Evolutionary conservation across 2,888 invertebrate genomes (phyloP), one percentile per base, ranked within the genome.

Genomic region (Theristus sp.): DNA sequence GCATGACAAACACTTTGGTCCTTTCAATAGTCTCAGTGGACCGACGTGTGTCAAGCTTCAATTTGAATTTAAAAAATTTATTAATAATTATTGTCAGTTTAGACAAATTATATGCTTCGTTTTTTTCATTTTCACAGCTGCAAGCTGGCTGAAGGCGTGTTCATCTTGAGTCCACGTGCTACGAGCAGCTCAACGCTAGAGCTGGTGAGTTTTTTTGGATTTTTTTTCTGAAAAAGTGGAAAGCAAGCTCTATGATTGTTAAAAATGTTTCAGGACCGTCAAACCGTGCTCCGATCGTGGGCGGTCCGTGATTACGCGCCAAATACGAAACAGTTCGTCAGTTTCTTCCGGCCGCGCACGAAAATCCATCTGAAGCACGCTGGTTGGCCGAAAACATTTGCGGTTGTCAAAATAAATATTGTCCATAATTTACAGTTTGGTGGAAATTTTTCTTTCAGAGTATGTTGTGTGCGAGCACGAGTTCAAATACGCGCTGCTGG

Each of bases 401-500:
- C n/a, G n/a, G n/a, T n/a, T n/a, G n/a, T n/a, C n/a, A n/a, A n/a
- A n/a, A n/a, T n/a, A n/a, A n/a, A n/a, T n/a, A n/a, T n/a, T n/a
- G n/a, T n/a, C n/a, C n/a, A n/a, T n/a, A n/a, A n/a, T n/a, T n/a
- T n/a, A n/a, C n/a, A n/a, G n/a, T n/a, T n/a, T n/a, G n/a, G n/a
- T n/a, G n/a, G n/a, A n/a, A n/a, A n/a, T n/a, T n/a, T n/a, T n/a
- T n/a, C n/a, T n/a, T n/a, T 25, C 67, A 77, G 94, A 96, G 75
- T 91, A 89, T 76, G 89, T 94, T 24, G 94, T 96, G 46, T 96
- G 96, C 77, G 96, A 96, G 77, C 94, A 96, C 75, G 96, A 96
- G 78, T 93, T 96, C 79, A 96, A 96, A 77, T 96, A 96, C 76
- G 94, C 94, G 27, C 81, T 96, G 62, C 79, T 96, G 67, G 94